phyloP scores from a whole-genome alignment of 2,113 vertebrate genomes.

The Prinia subflava region DNA sequence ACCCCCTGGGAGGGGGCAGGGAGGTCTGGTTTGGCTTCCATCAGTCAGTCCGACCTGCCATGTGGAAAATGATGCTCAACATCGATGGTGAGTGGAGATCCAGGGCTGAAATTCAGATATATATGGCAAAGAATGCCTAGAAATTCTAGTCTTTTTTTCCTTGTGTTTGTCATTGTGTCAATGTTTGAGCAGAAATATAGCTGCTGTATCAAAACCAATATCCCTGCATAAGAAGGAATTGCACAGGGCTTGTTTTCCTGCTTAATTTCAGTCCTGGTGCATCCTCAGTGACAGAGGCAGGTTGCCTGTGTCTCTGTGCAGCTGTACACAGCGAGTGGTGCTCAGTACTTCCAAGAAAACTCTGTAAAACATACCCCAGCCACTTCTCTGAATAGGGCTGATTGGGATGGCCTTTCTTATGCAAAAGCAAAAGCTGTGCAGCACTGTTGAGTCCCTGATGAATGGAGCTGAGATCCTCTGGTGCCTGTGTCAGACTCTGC shows the following conservation, averaged over 20 bases:
- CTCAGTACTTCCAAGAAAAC: neutral
- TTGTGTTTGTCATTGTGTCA: neutral
- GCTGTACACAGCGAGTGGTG: neutral
- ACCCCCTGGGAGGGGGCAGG: constrained; percentile 94
- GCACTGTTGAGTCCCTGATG: neutral
- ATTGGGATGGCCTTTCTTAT: constrained; percentile 31
- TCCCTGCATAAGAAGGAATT: neutral
- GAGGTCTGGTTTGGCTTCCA: constrained; percentile 99
- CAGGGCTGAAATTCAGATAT: neutral
- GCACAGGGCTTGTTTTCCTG: neutral
- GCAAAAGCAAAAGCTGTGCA: neutral
- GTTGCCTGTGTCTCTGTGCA: neutral
- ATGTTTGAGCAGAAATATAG: neutral
- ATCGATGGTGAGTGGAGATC: constrained; percentile 87
- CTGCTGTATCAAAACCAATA: neutral
- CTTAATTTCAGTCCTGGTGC: neutral
- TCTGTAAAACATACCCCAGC: neutral
- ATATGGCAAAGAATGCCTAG: neutral
- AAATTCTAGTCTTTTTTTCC: neutral
- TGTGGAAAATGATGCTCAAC: constrained; percentile 99
- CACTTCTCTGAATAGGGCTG: neutral
- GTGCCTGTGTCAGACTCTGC: neutral
- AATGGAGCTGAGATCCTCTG: neutral
- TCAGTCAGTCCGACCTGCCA: constrained; percentile 96
- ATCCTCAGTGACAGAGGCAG: neutral